Percentiles rank a stretch among this genome's conserved stretches.
These are phyloP conservation scores for Rapana venosa DNA, from an alignment of 2,888 invertebrate species.

Conservation along the genomic window DNA sequence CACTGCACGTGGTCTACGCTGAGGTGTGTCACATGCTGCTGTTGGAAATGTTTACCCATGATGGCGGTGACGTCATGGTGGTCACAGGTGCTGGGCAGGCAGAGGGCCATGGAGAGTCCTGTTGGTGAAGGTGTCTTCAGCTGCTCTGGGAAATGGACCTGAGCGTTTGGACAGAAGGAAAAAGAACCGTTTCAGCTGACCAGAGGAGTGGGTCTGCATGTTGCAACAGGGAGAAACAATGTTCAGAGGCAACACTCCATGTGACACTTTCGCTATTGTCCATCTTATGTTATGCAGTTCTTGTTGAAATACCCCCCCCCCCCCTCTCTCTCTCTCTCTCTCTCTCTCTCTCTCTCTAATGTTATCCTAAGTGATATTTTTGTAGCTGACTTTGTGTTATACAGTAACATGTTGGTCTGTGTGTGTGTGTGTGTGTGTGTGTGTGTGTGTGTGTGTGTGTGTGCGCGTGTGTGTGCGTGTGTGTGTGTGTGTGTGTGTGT, in stretches of 20 bases:
- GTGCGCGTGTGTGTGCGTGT: neutral
- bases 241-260: too few species aligned
- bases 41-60: neutral
- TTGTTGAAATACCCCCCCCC: too few species aligned
- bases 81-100: slow-evolving; percentile 24
- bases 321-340: too few species aligned
- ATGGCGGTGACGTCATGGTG: neutral
- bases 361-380: too few species aligned
- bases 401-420: too few species aligned
- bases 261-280: too few species aligned
- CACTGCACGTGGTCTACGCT: neutral
- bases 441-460: too few species aligned
- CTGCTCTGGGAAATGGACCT: neutral
- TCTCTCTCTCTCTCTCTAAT: too few species aligned
- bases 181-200: too few species aligned
- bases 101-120: neutral
- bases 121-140: neutral
- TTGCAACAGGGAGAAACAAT: neutral
- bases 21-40: neutral
- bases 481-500: slow-evolving; percentile 7
- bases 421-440: too few species aligned
- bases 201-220: neutral
- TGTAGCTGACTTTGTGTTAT: too few species aligned
- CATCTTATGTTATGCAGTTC: too few species aligned
- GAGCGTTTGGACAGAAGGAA: neutral